Base-by-base conservation (phyloP, 2,888 invertebrate species). In the Arenicola marina region DNA sequence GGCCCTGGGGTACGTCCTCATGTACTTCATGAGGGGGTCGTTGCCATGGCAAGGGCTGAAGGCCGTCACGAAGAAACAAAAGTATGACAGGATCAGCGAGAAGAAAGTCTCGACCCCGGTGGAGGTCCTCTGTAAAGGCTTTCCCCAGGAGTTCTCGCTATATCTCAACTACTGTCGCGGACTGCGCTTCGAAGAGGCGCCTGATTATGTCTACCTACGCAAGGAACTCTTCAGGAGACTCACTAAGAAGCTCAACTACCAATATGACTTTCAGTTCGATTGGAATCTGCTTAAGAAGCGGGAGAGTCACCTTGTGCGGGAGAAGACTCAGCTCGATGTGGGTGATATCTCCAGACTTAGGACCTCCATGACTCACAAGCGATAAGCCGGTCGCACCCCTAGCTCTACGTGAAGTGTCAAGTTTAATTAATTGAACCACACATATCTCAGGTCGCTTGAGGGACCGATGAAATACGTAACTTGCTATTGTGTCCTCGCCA, bases 21-120 rank as follows among this genome's bases (percentile, higher is more conserved):
- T 76, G 70, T 78, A 78, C 61, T 73, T 76, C 46, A 63, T 76
- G 15, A 51, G 73, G 2, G 69, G 74, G 4, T 57, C 62, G 11
- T 67, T 76, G 32, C 76, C 76, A n/a, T 76, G 76, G 76, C 76
- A 76, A 63, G 76, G 76, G 4, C 56, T 77, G 38, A 71, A 73
- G 43, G 73, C 73, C 11, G 71, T 68, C 28, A 72, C 65, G 2
- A 72, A 72, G 51, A 72, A 72, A 58, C 72, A 72, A 56, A 72
- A 72, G 32, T 72, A 72, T 51, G 70, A 71, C 28, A 69, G 63
- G 44, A 72, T 72, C 57, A 66, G 66, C 46, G 72, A 72, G 53
- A 72, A 72, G 54, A 72, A 72, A 51, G 67, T 69, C 66, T 64
- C 70, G 0, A 72, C 72, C 2, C 67, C 69, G 7, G 62, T 67